Base-by-base conservation (phyloP, 1,140 invertebrate genomes). In the Solenopsis fugax region DNA sequence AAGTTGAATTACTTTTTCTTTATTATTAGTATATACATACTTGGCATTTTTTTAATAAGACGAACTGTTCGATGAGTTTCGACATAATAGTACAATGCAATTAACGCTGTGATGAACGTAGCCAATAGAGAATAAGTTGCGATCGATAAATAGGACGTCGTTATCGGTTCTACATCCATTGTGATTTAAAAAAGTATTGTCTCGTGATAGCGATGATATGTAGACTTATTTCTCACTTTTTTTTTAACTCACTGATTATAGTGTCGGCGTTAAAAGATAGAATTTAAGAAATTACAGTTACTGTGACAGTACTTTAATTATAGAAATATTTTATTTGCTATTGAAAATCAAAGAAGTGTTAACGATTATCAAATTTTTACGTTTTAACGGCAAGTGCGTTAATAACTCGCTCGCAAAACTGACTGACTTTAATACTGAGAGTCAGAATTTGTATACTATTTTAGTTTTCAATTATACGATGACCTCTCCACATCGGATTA, bases 41-140 rank as follows among this genome's bases (percentile, higher is more conserved):
- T 2, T 65, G 64, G 64, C n/a, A 65, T 3, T 65, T 65, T 95
- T 7, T 92, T 91, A 24, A 93, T 92, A 64, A 94, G 78, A 50
- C 78, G 88, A 7, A 94, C 88, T 0, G 91, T 86, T 72, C 94
- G 84, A 54, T 62, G 75, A 5, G 82, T 93, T 56, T 94, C 88
- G 0, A 94, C 88, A n/a, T 94, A 95, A 82, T 92, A 93, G 77
- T 95, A 91, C 21, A 89, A 13, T 0, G 80, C 92, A 4, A 81
- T 34, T n/a, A 95, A 87, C 48, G 58, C 58, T 1, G 67, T 73
- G 2, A 84, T 65, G 6, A 92, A 18, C 0, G 91, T 69, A 10
- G 92, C 2, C 0, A 95, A 54, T 0, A 92, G 82, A 85, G 93
- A 94, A 69, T 91, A 93, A 21, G 92, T 7, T 12, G 76, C 37